Evolutionary conservation across 2,888 invertebrate genomes (phyloP), one percentile per base, ranked within the genome.

Genomic region (Hydropsyche betteni): DNA sequence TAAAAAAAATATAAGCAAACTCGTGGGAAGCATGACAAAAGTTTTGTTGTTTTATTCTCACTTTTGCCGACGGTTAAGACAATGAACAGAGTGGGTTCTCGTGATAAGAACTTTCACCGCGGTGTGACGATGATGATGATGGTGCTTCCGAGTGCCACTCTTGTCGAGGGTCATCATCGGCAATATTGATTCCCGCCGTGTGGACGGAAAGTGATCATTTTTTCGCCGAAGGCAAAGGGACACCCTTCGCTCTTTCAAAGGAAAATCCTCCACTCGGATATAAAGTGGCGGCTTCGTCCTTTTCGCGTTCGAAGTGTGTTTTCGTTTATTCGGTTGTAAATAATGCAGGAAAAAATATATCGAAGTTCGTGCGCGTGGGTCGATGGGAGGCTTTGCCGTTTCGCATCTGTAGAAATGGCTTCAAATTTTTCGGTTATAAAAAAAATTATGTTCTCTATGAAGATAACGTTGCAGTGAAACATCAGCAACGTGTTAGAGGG

Each of bases 81-180:
- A 70, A 69, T 70, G 10, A 52, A 68, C 64, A 1, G 69, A 70
- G 70, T 70, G 64, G 24, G 70, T 70, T 70, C 70, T 70, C 70
- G 70, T 52, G 70, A 70, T 70, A 69, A 70, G 75, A 70, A 75
- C 75, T 75, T 75, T 75, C 75, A 58, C 70, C 70, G 75, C 34
- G 16, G n/a, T 14, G 50, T 16, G 61, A 61, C 10, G 33, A 61
- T 16, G 36, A 64, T 64, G 36, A 64, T 36, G 36, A 36, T 64
- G 64, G 8, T 36, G 64, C 34, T 64, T 24, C 34, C 36, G 64
- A 64, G 64, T 33, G 36, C 34, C 36, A 64, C 64, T 64, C 36
- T 64, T 64, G 36, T 64, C 36, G 36, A 64, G 64, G 36, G 36
- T 64, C 64, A 64, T 64, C 64, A 64, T 64, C 64, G 3, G 5